Base-by-base conservation (phyloP, 2,797 vertebrate species). In the Coilia nasus region DNA sequence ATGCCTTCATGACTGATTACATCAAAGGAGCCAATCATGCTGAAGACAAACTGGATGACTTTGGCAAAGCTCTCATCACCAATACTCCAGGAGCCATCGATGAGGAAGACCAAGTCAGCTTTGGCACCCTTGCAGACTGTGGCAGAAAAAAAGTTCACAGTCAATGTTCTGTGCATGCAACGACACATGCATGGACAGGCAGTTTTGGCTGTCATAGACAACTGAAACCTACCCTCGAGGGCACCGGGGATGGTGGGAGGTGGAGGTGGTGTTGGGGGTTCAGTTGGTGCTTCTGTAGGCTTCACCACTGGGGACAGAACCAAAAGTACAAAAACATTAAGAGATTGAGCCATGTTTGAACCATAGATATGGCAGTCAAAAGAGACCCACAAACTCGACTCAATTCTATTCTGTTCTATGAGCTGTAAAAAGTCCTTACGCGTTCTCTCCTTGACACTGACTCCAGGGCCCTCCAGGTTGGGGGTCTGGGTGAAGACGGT, bases 61-160 rank as follows among this genome's bases (percentile, higher is more conserved):
- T 99, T 99, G 90, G 90, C 92, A 93, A 99, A 99, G 95, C 98
- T 99, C 41, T 99, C 98, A 54, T 99, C 98, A 78, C 98, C 98
- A 57, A 99, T 99, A 95, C 98, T 99, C 98, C 98, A 99, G 59
- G 98, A 99, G 56, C 98, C 98, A 86, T 99, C 98, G 14, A 99
- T 98, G 87, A 99, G 94, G 94, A 99, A 99, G 56, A 99, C 98
- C 91, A 99, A 94, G 87, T 99, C 98, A 56, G 98, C 98, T 92
- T 99, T 99, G 87, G 98, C 98, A 57, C 98, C 98, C 94, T 94
- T 98, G 94, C 98, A 99, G 46, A 98, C 98, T 99, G 94, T n/a
- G 41, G 9, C 47, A 83, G 90, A 85, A 5, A 81, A 82, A 85
- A 85, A 71, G 14, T 21, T 71, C 0, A 83, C 81, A 44, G 57